Base-by-base conservation (phyloP, 1,140 invertebrate species). In the Pseudomyrmex dendroicus region DNA sequence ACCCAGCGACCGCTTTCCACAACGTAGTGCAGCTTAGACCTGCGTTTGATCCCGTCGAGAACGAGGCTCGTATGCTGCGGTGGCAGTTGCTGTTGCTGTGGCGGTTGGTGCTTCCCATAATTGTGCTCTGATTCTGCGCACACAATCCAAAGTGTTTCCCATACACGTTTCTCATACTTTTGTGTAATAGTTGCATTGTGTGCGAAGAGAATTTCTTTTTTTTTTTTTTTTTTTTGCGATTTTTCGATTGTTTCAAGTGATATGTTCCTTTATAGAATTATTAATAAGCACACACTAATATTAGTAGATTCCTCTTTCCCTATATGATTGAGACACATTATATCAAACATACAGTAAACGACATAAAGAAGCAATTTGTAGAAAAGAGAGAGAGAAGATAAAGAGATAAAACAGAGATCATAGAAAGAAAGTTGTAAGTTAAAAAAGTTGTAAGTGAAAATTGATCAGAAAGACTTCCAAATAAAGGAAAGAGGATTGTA, bases 61-160 rank as follows among this genome's bases (percentile, higher is more conserved):
- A 54, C 77, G 80, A 78, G 50, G 78, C 62, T 86, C 66, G 73
- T 57, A 35, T 77, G 83, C 48, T 77, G 57, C 57, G 5, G 62
- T 44, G 22, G 73, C 22, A 54, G 61, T 44, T 56, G 63, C 52
- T 25, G 76, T 61, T 73, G 80, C 10, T 4, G 84, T 54, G 57
- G 72, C 2, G 46, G 57, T 77, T 66, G 67, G 59, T 78, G 72
- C 50, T 61, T 78, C 72, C 61, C 76, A 72, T 64, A 73, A 91
- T 92, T 91, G 91, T 91, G 91, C 90, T 92, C 91, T 90, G 90
- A 84, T 89, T 94, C 93, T 94, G 93, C 92, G 94, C 93, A 94
- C 92, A 94, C 91, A 94, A 94, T 94, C 93, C 93, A 94, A 93
- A 94, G 91, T 93, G 91, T 92, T 94, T 92, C 91, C 93, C 84